Base-by-base conservation (phyloP, 1,140 invertebrate genomes). In the Bilobella aurantiaca region DNA sequence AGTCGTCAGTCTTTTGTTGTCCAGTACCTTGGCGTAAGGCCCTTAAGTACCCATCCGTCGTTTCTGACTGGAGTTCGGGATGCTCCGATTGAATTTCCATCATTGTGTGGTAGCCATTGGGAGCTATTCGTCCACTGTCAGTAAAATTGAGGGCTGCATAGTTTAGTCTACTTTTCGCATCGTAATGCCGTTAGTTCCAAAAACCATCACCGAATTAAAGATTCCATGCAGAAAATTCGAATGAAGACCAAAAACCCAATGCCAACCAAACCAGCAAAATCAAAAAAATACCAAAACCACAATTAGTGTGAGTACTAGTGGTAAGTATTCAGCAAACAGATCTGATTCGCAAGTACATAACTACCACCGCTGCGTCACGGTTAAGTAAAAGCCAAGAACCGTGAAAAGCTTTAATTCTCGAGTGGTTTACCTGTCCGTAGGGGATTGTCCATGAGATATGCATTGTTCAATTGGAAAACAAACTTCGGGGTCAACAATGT, bases 121-220 rank as follows among this genome's bases (percentile, higher is more conserved):
- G 21, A 21, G 56, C 49, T 25, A 28, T 28, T 57, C 61, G 30
- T 16, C 56, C 59, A 46, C 59, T 62, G 57, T 70, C 69, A 18
- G 47, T 62, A 63, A 73, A 73, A 32, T 66, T 73, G 28, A 68
- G 31, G 42, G 63, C n/a, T 21, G 69, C 65, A 65, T 69, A 73
- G 25, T 69, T 66, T 16, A 70, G n/a, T 73, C 75, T 67, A 67
- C 8, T 14, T 8, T 12, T 42, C 34, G 34, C 34, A 42, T 12
- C 34, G 32, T 8, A 18, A 37, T 5, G 25, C 37, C 3, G 34
- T 37, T 37, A 62, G 31, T 18, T 12, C 30, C 14, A 29, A 14
- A 59, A 16, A 31, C 25, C 27, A 58, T 31, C 57, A 37, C 29
- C n/a, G n/a, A n/a, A n/a, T n/a, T n/a, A n/a, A n/a, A n/a, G n/a